These are phyloP conservation scores for Rambutsinella grinnellia DNA, from an alignment of 2,888 invertebrate species.

Conservation along the genomic window DNA sequence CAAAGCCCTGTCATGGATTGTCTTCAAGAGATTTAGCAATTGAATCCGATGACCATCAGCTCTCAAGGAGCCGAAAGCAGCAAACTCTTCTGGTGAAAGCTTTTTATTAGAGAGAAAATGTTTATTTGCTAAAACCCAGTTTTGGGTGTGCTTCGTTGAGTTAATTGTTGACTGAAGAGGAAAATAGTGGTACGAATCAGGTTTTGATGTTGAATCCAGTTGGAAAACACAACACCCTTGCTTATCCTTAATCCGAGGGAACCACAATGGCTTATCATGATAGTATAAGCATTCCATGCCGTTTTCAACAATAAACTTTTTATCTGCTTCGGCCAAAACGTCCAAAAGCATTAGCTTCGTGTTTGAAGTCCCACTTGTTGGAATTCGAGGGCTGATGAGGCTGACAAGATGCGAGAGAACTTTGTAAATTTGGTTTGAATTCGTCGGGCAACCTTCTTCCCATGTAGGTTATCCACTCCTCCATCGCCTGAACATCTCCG, in stretches of 20 bases:
- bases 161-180: slow-evolving; percentile 22
- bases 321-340: background rate
- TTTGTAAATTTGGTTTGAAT: background rate
- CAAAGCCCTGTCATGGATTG: slow-evolving; percentile 2
- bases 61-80: slow-evolving; percentile 23
- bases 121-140: slow-evolving; percentile 25
- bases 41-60: slow-evolving; percentile 37
- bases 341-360: slow-evolving; percentile 11
- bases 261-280: slow-evolving; percentile 33
- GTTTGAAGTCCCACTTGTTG: background rate
- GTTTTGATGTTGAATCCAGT: background rate
- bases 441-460: background rate
- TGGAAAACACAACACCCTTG: slow-evolving; percentile 21
- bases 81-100: slow-evolving; percentile 8
- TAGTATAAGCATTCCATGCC: slow-evolving; percentile 15
- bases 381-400: slow-evolving; percentile 6
- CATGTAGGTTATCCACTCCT: slow-evolving; percentile 4
- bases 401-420: background rate
- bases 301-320: slow-evolving; percentile 19
- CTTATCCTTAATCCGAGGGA: background rate
- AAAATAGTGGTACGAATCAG: background rate
- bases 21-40: slow-evolving; percentile 22
- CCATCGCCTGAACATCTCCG: too few species aligned
- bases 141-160: slow-evolving; percentile 31
- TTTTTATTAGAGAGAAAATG: slow-evolving; percentile 7